These are phyloP conservation scores for Drosophila ironensis DNA, from an alignment of 1,140 invertebrate genomes.

Conservation along the genomic window DNA sequence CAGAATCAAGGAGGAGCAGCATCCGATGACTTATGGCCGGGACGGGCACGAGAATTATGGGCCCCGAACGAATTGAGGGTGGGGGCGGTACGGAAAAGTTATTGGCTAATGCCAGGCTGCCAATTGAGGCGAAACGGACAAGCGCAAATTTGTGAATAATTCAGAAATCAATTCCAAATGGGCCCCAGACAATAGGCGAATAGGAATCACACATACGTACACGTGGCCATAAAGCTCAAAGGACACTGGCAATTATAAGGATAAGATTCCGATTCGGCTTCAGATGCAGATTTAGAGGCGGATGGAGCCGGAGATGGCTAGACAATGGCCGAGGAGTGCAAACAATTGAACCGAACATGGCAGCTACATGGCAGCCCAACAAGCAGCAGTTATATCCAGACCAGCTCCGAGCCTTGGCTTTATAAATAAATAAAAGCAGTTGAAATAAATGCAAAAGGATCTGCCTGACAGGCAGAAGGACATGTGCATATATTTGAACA, in stretches of 20 bases:
- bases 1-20: constrained; percentile 6
- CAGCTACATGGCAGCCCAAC: constrained; percentile 70
- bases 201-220: constrained; percentile 15
- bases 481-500: constrained; percentile 67
- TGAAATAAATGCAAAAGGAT: constrained; percentile 71
- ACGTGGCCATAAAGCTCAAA: neutral
- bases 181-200: constrained; percentile 33
- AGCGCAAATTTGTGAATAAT: constrained; percentile 65
- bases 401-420: constrained; percentile 42
- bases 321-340: constrained; percentile 43
- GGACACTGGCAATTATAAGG: constrained; percentile 6
- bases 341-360: constrained; percentile 68
- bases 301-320: constrained; percentile 10
- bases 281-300: neutral
- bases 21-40: constrained; percentile 59
- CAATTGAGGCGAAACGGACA: constrained; percentile 46
- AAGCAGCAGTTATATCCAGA: constrained; percentile 51
- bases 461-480: constrained; percentile 46
- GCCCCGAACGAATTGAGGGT: neutral
- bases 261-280: neutral
- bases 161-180: constrained; percentile 73
- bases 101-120: constrained; percentile 62
- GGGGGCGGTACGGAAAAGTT: constrained; percentile 31
- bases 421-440: constrained; percentile 74
- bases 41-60: constrained; percentile 11